A percentile compares a stretch with the other conserved stretches of the same genome.
Conservation (phyloP, 2,797 vertebrate genomes). For the Propithecus deckenii region DNA sequence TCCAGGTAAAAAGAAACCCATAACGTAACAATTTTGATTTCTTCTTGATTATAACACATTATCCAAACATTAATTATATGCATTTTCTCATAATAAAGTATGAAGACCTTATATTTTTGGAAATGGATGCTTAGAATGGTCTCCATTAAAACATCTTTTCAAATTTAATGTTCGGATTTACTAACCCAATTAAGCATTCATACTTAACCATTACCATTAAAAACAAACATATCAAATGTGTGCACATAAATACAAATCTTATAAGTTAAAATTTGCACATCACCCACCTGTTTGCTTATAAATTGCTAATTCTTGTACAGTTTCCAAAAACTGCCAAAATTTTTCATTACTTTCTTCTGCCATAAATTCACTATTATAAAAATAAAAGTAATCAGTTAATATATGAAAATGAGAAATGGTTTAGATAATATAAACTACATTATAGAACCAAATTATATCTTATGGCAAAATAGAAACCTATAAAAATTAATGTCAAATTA, state of each 20-base stretch:
- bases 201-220: neutral
- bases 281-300: conserved; percentile 95
- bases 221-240: neutral
- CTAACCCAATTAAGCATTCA: neutral
- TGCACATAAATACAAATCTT: neutral
- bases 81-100: conserved; percentile 3
- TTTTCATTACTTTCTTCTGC: conserved; percentile 96
- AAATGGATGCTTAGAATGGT: conserved; percentile 2
- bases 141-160: conserved; percentile 36
- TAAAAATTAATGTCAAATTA: conserved; percentile 19
- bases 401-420: conserved; percentile 33
- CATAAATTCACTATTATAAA: conserved; percentile 94
- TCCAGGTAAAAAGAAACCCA: neutral
- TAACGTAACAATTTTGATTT: neutral
- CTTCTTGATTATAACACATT: neutral
- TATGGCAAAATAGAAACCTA: neutral
- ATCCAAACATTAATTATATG: neutral
- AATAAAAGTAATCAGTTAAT: conserved; percentile 65
- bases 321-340: conserved; percentile 99
- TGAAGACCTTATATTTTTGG: neutral
- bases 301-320: conserved; percentile 94
- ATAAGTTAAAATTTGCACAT: neutral
- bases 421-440: conserved; percentile 37
- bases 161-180: conserved; percentile 47
- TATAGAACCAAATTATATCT: conserved; percentile 40